Conservation (phyloP, 2,797 vertebrate species). For the Masticophis lateralis region DNA sequence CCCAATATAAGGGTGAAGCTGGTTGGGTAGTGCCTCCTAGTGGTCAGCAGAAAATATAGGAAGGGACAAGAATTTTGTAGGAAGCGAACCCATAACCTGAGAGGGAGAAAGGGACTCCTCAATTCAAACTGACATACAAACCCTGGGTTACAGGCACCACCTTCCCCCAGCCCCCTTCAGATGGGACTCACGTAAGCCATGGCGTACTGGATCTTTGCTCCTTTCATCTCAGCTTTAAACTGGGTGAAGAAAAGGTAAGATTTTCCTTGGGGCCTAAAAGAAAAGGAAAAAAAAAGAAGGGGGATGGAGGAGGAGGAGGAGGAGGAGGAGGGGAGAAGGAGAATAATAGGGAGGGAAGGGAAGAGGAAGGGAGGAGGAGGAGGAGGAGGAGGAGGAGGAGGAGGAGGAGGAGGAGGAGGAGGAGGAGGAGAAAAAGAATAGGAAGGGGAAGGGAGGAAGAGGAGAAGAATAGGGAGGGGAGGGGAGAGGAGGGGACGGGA, state of each 20-base stretch:
- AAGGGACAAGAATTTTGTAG: not conserved
- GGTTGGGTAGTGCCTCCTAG: not conserved
- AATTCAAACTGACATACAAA: not conserved
- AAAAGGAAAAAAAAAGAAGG: no score
- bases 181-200: constrained; percentile 89
- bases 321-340: not conserved
- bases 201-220: constrained; percentile 86
- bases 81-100: not conserved
- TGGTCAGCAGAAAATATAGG: not conserved
- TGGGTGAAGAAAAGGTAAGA: constrained; percentile 97
- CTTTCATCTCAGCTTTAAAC: constrained; percentile 90
- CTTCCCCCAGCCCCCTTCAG: constrained; percentile 14
- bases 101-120: not conserved
- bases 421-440: no score
- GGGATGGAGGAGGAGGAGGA: no score
- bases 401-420: no score
- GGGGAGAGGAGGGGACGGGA: no score
- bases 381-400: no score
- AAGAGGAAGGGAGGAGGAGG: no score
- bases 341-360: not conserved
- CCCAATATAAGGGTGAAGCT: not conserved
- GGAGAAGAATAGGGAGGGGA: no score
- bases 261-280: constrained; percentile 87
- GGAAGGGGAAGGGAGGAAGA: fast-evolving
- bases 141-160: not conserved